Percentiles rank a stretch among this genome's conserved stretches.
Evolutionary conservation across 2,888 invertebrate species (phyloP).

Genomic region (Yponomeuta sedellus): DNA sequence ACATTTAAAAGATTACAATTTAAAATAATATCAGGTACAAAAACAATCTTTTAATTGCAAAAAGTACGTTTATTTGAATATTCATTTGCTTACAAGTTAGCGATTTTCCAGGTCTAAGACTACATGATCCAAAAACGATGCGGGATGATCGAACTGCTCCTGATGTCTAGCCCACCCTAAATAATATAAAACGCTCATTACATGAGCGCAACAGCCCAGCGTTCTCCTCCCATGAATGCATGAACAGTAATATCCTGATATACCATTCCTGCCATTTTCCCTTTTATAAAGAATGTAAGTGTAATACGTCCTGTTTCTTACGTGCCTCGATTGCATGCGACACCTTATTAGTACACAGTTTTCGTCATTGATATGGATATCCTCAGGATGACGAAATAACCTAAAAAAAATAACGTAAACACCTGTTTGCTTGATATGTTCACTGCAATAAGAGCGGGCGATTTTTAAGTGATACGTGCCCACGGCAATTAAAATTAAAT

Average conservation of each 20-base stretch:
- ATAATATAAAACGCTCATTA: slow-evolving; percentile 17
- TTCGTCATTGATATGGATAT: background rate
- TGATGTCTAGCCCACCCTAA: slow-evolving; percentile 18
- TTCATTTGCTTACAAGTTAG: background rate
- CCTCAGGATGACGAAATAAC: slow-evolving; percentile 10
- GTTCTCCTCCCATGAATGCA: slow-evolving; percentile 19
- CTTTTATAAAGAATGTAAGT: slow-evolving; percentile 16
- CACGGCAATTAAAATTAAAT: slow-evolving; percentile 19
- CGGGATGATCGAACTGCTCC: slow-evolving; percentile 6
- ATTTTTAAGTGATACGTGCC: slow-evolving; percentile 23
- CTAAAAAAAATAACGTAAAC: slow-evolving; percentile 16
- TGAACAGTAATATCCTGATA: slow-evolving; percentile 17
- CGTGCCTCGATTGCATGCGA: slow-evolving; percentile 19
- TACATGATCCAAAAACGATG: slow-evolving; percentile 5
- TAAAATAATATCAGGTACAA: background rate
- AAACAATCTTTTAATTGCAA: background rate
- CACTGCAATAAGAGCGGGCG: slow-evolving; percentile 22
- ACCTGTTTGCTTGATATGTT: slow-evolving; percentile 20
- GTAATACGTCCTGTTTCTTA: slow-evolving; percentile 17
- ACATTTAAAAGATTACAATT: background rate
- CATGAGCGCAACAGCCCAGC: slow-evolving; percentile 20
- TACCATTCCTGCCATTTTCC: slow-evolving; percentile 16
- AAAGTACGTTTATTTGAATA: background rate
- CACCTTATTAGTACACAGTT: slow-evolving; percentile 16
- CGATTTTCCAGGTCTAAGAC: slow-evolving; percentile 4